phyloP scores from a whole-genome alignment of 2,113 vertebrate species.

The Ptychochromis oligacanthus region DNA sequence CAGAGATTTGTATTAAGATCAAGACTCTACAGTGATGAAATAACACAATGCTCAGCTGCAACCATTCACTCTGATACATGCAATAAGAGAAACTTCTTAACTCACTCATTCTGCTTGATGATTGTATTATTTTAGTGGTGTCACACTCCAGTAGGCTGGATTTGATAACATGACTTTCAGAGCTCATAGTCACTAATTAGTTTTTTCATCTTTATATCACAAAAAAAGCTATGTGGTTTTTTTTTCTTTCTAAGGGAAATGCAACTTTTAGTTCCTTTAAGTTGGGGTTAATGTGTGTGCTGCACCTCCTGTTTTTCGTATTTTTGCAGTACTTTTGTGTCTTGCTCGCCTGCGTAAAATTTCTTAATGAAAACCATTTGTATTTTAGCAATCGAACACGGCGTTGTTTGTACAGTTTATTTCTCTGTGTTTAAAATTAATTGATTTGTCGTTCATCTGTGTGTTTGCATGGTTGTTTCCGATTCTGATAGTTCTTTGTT shows the following conservation, averaged over 20 bases:
- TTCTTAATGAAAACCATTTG: constrained; percentile 25
- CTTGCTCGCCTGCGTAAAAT: constrained; percentile 12
- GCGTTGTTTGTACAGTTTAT: constrained; percentile 48
- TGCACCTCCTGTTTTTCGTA: background rate
- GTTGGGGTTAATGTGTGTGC: constrained; percentile 6
- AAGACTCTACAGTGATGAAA: constrained; percentile 64
- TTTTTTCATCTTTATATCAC: constrained; percentile 30
- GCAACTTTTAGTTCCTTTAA: constrained; percentile 29
- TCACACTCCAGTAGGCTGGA: constrained; percentile 59
- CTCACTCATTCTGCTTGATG: constrained; percentile 72
- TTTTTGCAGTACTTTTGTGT: background rate
- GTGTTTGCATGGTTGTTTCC: constrained; percentile 73
- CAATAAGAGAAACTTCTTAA: constrained; percentile 70
- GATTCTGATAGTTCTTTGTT: constrained; percentile 76
- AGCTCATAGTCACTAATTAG: constrained; percentile 54
- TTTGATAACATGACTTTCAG: constrained; percentile 67
- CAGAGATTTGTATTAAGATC: constrained; percentile 80
- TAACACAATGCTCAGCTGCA: constrained; percentile 70
- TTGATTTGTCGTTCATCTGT: constrained; percentile 79
- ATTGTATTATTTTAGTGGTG: constrained; percentile 75
- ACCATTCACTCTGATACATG: constrained; percentile 60
- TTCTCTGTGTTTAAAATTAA: constrained; percentile 69
- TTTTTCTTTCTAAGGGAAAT: constrained; percentile 36
- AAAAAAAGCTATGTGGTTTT: constrained; percentile 34
- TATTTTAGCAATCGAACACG: constrained; percentile 23